phyloP scores from a whole-genome alignment of 2,888 invertebrate genomes.

The Tridacna gigas region DNA sequence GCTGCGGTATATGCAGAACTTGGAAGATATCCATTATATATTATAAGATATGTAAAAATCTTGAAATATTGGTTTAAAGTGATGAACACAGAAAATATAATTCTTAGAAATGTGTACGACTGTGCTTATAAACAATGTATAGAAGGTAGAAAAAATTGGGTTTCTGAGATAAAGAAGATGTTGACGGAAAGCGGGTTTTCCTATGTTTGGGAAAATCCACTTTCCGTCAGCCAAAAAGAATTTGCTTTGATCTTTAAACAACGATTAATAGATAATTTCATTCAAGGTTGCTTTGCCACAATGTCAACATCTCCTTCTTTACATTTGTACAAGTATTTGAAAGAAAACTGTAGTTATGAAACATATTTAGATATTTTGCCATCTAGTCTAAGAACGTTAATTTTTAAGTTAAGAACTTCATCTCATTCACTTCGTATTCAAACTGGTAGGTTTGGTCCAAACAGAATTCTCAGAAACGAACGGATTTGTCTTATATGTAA shows the following conservation, averaged over 20 bases:
- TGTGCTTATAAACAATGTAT: background rate
- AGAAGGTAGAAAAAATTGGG: conserved; percentile 1
- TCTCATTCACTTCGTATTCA: background rate
- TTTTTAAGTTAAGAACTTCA: background rate
- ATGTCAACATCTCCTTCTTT: background rate
- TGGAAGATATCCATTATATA: background rate
- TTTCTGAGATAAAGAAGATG: background rate
- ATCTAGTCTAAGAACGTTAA: background rate
- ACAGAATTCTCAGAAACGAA: background rate
- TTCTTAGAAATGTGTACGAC: background rate
- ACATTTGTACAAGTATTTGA: background rate
- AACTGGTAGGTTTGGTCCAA: conserved; percentile 1
- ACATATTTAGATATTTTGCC: background rate
- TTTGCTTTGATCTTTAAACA: conserved; percentile 7
- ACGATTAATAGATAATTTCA: conserved; percentile 5
- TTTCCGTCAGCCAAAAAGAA: background rate
- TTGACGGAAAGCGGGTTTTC: background rate
- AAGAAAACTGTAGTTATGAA: background rate
- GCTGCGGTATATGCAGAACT: conserved; percentile 6
- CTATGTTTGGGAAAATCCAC: conserved; percentile 14
- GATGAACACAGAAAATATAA: background rate
- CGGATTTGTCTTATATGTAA: background rate
- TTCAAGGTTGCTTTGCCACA: background rate
- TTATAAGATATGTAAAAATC: background rate
- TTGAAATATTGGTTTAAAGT: conserved; percentile 14